Conservation (phyloP, 2,797 vertebrate genomes). For the Leucoraja ocellata region DNA sequence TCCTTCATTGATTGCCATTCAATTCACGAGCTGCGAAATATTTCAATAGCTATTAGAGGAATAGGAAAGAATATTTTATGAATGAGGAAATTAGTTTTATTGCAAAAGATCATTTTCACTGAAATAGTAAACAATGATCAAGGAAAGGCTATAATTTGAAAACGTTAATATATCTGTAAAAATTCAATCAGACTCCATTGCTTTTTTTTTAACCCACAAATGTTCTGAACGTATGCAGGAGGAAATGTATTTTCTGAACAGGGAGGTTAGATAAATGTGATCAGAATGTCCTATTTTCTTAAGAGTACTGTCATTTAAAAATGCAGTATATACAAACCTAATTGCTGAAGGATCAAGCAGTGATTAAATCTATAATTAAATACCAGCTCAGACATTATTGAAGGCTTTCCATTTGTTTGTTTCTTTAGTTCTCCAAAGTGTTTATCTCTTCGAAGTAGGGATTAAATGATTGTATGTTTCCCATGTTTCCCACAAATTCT, state of each 20-base stretch:
- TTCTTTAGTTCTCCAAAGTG: neutral
- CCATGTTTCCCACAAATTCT: neutral
- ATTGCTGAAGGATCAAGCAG: neutral
- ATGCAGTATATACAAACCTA: neutral
- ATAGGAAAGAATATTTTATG: neutral
- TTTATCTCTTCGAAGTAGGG: neutral
- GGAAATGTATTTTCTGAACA: neutral
- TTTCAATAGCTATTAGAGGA: neutral
- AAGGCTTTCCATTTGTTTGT: neutral
- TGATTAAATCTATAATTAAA: neutral
- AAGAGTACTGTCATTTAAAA: neutral
- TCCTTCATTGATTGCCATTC: neutral
- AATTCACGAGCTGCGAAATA: neutral
- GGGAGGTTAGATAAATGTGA: too few relatives aligned
- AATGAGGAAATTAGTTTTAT: neutral
- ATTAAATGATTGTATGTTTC: neutral
- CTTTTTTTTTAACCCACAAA: neutral
- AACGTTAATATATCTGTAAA: neutral
- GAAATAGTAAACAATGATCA: neutral
- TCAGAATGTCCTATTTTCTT: neutral
- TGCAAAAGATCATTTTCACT: neutral
- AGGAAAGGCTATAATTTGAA: too few relatives aligned
- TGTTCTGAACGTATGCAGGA: neutral
- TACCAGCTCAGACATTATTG: neutral
- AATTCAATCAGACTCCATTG: neutral